Conservation (phyloP, 2,888 invertebrate genomes). For the Margaritifera margaritifera region DNA sequence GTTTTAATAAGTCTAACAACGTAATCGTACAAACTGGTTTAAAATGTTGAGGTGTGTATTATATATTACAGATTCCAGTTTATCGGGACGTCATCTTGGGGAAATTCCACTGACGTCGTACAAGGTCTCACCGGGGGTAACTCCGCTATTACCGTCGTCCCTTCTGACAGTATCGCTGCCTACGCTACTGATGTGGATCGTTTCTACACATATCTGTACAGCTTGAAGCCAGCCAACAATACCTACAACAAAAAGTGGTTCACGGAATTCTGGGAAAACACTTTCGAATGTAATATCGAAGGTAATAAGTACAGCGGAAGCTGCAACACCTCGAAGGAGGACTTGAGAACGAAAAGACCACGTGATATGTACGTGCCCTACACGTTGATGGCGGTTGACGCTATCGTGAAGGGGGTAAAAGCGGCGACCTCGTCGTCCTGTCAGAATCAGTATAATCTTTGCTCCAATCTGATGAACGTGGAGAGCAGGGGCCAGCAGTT, state of each 20-base stretch:
- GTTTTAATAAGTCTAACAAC: too few relatives aligned
- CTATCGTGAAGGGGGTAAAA: constrained; percentile 48
- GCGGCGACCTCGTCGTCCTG: constrained; percentile 28
- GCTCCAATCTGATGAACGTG: constrained; percentile 44
- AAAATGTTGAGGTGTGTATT: too few relatives aligned
- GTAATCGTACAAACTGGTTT: too few relatives aligned
- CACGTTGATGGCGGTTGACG: constrained; percentile 58
- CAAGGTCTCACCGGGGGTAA: constrained; percentile 21
- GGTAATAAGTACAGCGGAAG: constrained; percentile 7
- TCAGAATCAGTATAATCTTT: constrained; percentile 15
- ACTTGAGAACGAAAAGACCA: constrained; percentile 2
- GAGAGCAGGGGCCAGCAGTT: background rate
- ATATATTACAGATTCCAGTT: constrained; percentile 39
- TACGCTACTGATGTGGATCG: constrained; percentile 21
- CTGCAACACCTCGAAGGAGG: constrained; percentile 17
- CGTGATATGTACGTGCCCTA: constrained; percentile 45
- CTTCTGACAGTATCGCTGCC: background rate
- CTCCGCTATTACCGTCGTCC: constrained; percentile 21
- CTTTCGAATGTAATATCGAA: constrained; percentile 42
- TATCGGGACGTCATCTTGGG: constrained; percentile 58
- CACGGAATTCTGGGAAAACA: constrained; percentile 41
- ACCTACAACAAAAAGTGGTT: constrained; percentile 38
- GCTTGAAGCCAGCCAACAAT: constrained; percentile 29
- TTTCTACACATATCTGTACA: constrained; percentile 37
- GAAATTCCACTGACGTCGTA: constrained; percentile 27